These are phyloP conservation scores for Atta texana DNA, from an alignment of 1,140 invertebrate genomes.

Conservation along the genomic window DNA sequence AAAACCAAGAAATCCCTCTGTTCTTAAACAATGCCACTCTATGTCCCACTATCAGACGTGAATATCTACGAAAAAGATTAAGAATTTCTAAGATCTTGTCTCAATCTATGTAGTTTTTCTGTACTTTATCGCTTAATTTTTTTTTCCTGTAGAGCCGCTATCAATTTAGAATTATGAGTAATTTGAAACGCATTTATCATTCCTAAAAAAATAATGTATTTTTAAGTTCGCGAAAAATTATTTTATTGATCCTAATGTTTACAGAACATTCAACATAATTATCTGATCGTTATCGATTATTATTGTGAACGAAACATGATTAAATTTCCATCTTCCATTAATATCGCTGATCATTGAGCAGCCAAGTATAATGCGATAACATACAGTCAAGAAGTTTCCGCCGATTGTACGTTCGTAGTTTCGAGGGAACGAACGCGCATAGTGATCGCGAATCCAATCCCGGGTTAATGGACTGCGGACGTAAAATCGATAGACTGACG, in stretches of 20 bases:
- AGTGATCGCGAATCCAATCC: slow-evolving; percentile 34
- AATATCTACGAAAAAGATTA: no score
- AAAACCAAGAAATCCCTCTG: no score
- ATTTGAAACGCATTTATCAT: not conserved
- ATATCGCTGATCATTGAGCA: not conserved
- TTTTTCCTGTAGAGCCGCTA: no score
- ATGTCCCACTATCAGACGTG: no score
- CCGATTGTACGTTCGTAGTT: slow-evolving; percentile 39
- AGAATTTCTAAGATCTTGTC: no score
- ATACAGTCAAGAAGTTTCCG: slow-evolving; percentile 26
- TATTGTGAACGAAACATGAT: not conserved
- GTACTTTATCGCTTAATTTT: no score
- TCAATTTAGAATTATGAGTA: not conserved
- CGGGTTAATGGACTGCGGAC: slow-evolving; percentile 60
- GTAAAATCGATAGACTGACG: slow-evolving; percentile 56
- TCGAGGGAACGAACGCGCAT: slow-evolving; percentile 11
- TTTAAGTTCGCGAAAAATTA: not conserved
- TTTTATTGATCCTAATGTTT: not conserved
- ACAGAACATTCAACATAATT: no score
- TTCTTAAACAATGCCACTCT: no score
- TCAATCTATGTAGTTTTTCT: no score
- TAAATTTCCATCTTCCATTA: not conserved
- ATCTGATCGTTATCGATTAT: not conserved
- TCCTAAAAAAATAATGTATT: not conserved
- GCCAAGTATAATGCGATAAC: not conserved